Percentiles rank a stretch among this genome's conserved stretches.
These are phyloP conservation scores for Copidosoma floridanum DNA, from an alignment of 1,140 invertebrate species.

Conservation along the genomic window DNA sequence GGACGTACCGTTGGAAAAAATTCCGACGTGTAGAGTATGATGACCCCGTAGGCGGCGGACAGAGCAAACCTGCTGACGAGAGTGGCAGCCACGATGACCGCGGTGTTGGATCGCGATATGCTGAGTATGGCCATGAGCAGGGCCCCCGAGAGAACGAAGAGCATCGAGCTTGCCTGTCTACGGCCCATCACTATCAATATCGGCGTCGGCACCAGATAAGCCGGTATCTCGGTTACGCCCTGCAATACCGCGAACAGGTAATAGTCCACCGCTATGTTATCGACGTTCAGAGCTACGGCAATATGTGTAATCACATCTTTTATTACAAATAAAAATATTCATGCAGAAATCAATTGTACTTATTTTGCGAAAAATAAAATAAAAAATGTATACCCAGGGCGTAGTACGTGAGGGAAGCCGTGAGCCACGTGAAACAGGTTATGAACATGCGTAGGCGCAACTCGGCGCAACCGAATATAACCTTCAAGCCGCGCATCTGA, in stretches of 20 bases:
- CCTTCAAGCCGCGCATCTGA: conserved; percentile 22
- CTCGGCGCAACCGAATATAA: conserved; percentile 35
- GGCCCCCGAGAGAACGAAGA: conserved; percentile 52
- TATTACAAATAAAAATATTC: too few relatives aligned
- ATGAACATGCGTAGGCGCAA: conserved; percentile 41
- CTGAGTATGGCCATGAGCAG: conserved; percentile 51
- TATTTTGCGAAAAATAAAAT: too few relatives aligned
- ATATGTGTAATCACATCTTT: too few relatives aligned
- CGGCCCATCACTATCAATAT: conserved; percentile 53
- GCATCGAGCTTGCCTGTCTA: conserved; percentile 43
- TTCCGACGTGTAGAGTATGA: conserved; percentile 63
- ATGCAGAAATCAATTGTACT: too few relatives aligned
- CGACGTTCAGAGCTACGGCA: conserved; percentile 56
- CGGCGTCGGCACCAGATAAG: conserved; percentile 56
- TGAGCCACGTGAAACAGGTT: conserved; percentile 49
- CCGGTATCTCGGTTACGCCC: conserved; percentile 56
- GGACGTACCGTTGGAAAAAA: conserved; percentile 61
- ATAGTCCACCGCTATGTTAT: conserved; percentile 54
- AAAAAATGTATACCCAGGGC: conserved; percentile 37
- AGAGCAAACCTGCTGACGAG: conserved; percentile 63
- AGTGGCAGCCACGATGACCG: conserved; percentile 54
- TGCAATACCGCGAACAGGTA: conserved; percentile 55
- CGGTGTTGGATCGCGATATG: conserved; percentile 42
- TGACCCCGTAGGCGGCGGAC: conserved; percentile 63
- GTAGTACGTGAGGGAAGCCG: conserved; percentile 57